phyloP scores from a whole-genome alignment of 64 coral and sea anemone genomes.

The Porites australiensis region DNA sequence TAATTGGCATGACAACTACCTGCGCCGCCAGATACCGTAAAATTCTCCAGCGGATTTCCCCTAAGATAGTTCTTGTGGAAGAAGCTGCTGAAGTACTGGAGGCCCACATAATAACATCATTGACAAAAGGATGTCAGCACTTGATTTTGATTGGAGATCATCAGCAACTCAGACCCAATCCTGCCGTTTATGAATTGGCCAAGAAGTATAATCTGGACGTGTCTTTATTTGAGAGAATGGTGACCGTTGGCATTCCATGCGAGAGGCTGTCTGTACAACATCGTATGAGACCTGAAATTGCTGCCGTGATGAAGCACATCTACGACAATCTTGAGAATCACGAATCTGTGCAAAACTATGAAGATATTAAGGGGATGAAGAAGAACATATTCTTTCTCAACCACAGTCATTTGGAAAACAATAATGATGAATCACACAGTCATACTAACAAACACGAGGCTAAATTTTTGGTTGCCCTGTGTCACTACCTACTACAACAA shows the following conservation, averaged over 20 bases:
- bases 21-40: constrained; percentile 78
- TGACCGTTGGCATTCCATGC: constrained; percentile 64
- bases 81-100: constrained; percentile 96
- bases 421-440: constrained; percentile 73
- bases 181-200: constrained; percentile 79
- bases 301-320: constrained; percentile 79
- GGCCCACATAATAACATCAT: constrained; percentile 81
- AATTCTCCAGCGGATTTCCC: constrained; percentile 65
- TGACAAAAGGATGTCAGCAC: constrained; percentile 81
- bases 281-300: constrained; percentile 94
- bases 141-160: constrained; percentile 96
- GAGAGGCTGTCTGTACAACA: constrained; percentile 82
- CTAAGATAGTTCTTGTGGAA: constrained; percentile 77
- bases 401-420: constrained; percentile 67
- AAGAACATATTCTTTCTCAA: constrained; percentile 87
- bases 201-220: constrained; percentile 87
- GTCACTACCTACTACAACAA: constrained; percentile 84
- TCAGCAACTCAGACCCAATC: constrained; percentile 90
- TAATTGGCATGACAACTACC: constrained; percentile 90
- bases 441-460: constrained; percentile 85
- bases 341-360: constrained; percentile 58
- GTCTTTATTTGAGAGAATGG: constrained; percentile 94
- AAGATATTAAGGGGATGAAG: constrained; percentile 82
- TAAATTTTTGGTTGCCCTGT: constrained; percentile 72
- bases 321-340: constrained; percentile 81